Percentiles rank a stretch among this genome's conserved stretches.
Conservation (phyloP, 2,797 vertebrate genomes). For the Oreochromis grahami region DNA sequence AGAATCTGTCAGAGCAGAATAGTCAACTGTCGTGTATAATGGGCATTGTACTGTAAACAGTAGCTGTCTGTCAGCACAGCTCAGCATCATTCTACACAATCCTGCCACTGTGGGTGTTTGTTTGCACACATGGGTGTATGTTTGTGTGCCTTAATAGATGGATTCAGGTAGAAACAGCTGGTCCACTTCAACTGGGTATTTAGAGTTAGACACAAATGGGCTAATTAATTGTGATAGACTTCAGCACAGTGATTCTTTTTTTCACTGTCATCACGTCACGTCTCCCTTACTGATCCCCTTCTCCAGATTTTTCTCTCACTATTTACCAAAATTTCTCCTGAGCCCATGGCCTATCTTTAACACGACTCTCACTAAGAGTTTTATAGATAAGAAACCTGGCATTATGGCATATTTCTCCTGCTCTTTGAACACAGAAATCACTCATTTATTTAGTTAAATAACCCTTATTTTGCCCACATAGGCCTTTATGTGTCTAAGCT, state of each 20-base stretch:
- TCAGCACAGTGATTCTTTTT: conserved; percentile 3
- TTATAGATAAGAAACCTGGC: not conserved
- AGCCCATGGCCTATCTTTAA: not conserved
- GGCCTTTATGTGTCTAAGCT: conserved; percentile 3
- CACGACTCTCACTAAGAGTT: not conserved
- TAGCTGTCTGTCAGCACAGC: conserved; percentile 35
- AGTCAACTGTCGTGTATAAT: conserved; percentile 2
- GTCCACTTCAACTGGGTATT: conserved; percentile 30
- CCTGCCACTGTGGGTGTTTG: conserved; percentile 14
- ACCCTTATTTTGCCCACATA: conserved; percentile 33
- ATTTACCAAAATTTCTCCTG: not conserved
- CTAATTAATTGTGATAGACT: conserved; percentile 44
- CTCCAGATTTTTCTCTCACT: not conserved
- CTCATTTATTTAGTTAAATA: conserved; percentile 23
- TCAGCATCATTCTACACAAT: conserved; percentile 10
- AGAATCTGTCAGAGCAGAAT: not conserved
- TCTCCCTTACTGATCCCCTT: not conserved
- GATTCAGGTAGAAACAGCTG: conserved; percentile 55
- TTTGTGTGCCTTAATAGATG: conserved; percentile 18
- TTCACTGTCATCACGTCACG: not conserved
- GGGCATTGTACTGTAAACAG: conserved; percentile 32
- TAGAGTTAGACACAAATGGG: conserved; percentile 22
- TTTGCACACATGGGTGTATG: not conserved
- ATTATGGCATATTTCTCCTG: not conserved
- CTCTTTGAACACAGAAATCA: conserved; percentile 21